Base-by-base conservation (phyloP, 2,113 vertebrate genomes). In the Phrynosoma platyrhinos region DNA sequence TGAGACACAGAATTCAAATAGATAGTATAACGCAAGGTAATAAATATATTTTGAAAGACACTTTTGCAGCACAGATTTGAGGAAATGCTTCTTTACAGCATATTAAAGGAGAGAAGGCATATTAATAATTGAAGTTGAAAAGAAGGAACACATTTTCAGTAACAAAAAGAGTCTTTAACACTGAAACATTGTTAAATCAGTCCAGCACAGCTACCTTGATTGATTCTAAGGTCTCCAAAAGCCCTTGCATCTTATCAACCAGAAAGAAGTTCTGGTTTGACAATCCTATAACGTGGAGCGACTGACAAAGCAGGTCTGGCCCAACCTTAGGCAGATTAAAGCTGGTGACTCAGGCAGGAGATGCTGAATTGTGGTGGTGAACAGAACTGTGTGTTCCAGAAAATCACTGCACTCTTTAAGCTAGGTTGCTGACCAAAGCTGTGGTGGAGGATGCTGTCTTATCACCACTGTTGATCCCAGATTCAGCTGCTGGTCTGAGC, bases 41-140 rank as follows among this genome's bases (percentile, higher is more conserved):
- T 95, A 96, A 96, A 96, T 95, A 91, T 72, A 89, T 36, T 91
- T 89, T 89, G 82, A 52, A 71, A 89, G 47, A 87, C 71, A 79
- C 12, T 90, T 79, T 83, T 79, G 83, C 86, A 92, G 90, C 92
- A 93, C 78, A 76, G n/a, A 30, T 0, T 5, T 90, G 77, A 91
- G 84, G 75, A 90, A 88, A 92, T 74, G 91, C 42, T 82, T 40
- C 86, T 92, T 18, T 62, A 62, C 47, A 47, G 88, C 76, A 90
- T 74, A 87, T 55, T 68, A 86, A 90, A 90, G 91, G 89, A 30
- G 58, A 30, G 68, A 23, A 84, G 68, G 82, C 58, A 69, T 66
- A 84, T 64, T 88, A 90, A 6, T 75, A 87, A 42, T 79, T 87
- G 47, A 82, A 21, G 32, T 30, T 79, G 62, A 85, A 91, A 92